phyloP scores from a whole-genome alignment of 2,797 vertebrate species.

The Rhinichthys osculus region DNA sequence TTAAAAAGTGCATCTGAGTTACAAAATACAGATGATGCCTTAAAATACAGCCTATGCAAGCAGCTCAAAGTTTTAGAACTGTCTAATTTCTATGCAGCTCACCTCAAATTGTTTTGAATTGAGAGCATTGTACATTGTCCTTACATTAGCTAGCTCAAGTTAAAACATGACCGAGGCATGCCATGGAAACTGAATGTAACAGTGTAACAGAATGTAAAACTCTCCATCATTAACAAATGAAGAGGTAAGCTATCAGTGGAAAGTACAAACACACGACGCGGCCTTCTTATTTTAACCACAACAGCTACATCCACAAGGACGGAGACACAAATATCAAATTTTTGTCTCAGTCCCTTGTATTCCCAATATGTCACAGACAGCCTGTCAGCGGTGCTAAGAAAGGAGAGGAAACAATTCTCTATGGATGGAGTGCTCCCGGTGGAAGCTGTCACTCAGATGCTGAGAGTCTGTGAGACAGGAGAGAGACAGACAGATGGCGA shows the following conservation, averaged over 20 bases:
- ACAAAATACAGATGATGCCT: background rate
- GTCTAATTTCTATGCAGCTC: background rate
- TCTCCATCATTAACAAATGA: constrained; percentile 52
- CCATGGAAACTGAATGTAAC: background rate
- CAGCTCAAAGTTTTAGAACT: background rate
- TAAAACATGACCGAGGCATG: background rate
- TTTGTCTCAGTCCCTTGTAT: constrained; percentile 11
- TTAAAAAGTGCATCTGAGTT: background rate
- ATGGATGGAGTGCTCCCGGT: constrained; percentile 12
- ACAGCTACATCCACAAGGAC: constrained; percentile 60
- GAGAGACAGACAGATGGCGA: background rate
- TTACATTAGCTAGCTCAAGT: constrained; percentile 7
- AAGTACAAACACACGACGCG: constrained; percentile 62
- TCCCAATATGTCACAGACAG: constrained; percentile 25
- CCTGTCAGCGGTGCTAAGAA: constrained; percentile 31
- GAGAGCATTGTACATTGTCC: background rate
- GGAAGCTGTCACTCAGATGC: constrained; percentile 44
- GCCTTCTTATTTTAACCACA: constrained; percentile 58
- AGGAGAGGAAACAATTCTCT: constrained; percentile 22
- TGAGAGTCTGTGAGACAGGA: constrained; percentile 35
- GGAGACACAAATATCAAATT: constrained; percentile 35
- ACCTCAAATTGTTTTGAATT: background rate
- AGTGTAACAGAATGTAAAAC: constrained; percentile 63
- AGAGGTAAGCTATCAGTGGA: constrained; percentile 57
- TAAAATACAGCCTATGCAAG: background rate